phyloP scores from a whole-genome alignment of 2,113 vertebrate species.

The Dendrocopos noguchii region DNA sequence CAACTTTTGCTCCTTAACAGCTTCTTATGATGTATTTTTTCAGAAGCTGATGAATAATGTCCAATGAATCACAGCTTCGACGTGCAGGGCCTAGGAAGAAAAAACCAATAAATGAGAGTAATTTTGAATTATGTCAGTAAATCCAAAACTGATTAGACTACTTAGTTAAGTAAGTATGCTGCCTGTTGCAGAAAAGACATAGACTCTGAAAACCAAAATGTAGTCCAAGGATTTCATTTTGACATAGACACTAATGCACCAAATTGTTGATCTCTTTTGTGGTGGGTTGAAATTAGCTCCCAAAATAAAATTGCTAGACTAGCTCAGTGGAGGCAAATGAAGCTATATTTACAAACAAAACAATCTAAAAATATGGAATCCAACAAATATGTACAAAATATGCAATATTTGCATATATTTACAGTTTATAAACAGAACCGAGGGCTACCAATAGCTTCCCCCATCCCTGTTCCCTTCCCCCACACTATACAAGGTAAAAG shows the following conservation, averaged over 20 bases:
- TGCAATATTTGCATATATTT: no score
- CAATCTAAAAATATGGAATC: no score
- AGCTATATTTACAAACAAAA: no score
- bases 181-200: neutral
- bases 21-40: neutral
- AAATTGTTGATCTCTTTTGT: neutral
- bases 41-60: neutral
- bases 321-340: no score
- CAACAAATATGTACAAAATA: no score
- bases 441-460: no score
- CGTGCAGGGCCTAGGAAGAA: neutral
- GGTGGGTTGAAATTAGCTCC: no score
- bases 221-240: neutral
- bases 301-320: no score
- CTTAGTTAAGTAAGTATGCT: neutral
- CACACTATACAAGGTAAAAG: no score
- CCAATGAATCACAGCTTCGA: neutral
- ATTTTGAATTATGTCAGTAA: neutral
- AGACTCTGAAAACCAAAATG: neutral
- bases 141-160: neutral
- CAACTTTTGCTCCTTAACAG: neutral
- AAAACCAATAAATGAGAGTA: neutral
- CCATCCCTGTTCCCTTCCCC: no score
- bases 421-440: no score
- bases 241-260: accelerated